Base-by-base conservation (phyloP, 2,888 invertebrate species). In the Octodonta nipae region DNA sequence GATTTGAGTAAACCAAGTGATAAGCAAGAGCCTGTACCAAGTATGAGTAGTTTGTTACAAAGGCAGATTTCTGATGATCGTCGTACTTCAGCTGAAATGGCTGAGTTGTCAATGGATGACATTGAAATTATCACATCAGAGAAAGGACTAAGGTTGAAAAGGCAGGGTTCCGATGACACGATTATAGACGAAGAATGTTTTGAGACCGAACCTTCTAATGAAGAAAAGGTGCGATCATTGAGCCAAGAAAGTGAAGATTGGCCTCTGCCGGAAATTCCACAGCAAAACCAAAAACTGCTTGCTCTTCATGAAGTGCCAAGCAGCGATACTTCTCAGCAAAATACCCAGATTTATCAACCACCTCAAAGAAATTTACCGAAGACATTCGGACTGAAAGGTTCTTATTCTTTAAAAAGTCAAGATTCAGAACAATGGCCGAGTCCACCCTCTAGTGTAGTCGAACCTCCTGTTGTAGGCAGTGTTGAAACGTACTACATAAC, bases 361-460 rank as follows among this genome's bases (percentile, higher is more conserved):
- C 60, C 61, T 1, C 48, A 47, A 16, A 49, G 52, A 10, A 52
- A 44, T 29, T 60, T 63, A 15, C 63, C 63, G 1, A 61, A 59
- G 45, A 56, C 56, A 1, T 63, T 63, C 36, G 60, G 61, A 8
- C 46, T 63, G 25, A 46, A 60, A 24, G 56, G 58, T 4, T 62
- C 61, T 0, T 35, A 60, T 11, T 35, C 35, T 8, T 32, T 43
- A 4, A 59, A 54, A 40, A 63, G 63, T 7, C 79, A 80, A 54
- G 78, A 78, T 43, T 78, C 79, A 5, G 79, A 83, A 44, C 78
- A 80, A 45, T 83, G 84, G 81, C 83, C 84, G 1, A 81, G 84
- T 25, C 78, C 84, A 1, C 82, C 84, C 5, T 78, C 80, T 0
- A 71, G 71, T 15, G 66, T 78, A 12, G 66, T 77, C 34, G 81